phyloP scores from a whole-genome alignment of 2,113 vertebrate species.

The Malaclemys terrapin region DNA sequence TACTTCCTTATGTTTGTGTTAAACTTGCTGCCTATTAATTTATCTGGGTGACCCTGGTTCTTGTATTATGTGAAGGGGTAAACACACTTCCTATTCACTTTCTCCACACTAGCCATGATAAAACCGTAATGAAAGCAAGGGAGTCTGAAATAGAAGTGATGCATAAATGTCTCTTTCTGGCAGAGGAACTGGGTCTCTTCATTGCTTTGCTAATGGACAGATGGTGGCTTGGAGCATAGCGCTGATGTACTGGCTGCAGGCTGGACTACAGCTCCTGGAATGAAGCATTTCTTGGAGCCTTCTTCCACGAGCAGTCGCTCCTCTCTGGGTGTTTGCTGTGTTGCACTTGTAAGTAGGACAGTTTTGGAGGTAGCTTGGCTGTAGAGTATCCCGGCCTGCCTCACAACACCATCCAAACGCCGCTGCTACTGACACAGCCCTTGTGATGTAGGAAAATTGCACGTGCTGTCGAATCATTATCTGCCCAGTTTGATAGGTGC shows the following conservation, averaged over 20 bases:
- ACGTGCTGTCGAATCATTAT: neutral
- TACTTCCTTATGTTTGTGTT: too few species aligned
- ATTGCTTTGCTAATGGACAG: too few species aligned
- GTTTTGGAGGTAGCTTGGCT: neutral
- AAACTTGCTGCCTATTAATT: too few species aligned
- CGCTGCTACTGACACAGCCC: too few species aligned
- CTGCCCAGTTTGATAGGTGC: neutral
- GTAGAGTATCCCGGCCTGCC: neutral
- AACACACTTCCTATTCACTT: too few species aligned
- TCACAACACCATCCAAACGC: rapidly evolving
- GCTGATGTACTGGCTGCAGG: neutral
- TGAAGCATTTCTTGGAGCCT: neutral
- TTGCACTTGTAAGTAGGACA: too few species aligned
- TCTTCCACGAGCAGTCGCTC: neutral
- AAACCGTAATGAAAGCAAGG: neutral
- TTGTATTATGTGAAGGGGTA: too few species aligned
- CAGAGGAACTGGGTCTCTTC: too few species aligned
- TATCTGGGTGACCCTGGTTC: too few species aligned
- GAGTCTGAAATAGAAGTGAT: neutral
- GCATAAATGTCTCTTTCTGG: neutral
- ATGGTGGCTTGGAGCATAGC: neutral
- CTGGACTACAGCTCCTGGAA: neutral
- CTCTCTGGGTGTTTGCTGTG: neutral
- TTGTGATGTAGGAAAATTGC: too few species aligned
- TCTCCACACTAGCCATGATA: too few species aligned